A percentile compares a stretch with the other conserved stretches of the same genome.
These are phyloP conservation scores for Halictus quadricinctus DNA, from an alignment of 2,888 invertebrate genomes.

Conservation along the genomic window DNA sequence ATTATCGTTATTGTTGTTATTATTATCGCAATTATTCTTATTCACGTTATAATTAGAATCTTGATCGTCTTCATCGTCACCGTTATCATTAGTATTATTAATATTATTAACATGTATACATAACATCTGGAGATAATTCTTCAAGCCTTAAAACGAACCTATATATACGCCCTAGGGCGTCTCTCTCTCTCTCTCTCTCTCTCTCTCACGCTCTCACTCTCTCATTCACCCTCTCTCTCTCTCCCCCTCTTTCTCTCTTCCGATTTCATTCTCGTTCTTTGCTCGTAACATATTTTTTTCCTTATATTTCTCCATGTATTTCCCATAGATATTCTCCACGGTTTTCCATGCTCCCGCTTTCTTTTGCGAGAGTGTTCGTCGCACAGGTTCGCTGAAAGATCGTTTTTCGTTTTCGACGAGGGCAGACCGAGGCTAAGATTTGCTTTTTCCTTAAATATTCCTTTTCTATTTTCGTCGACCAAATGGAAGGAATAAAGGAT, in stretches of 20 bases:
- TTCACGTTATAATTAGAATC: constrained; percentile 55
- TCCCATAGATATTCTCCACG: background rate
- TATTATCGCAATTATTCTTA: constrained; percentile 52
- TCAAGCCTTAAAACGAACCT: constrained; percentile 77
- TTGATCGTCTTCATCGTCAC: constrained; percentile 38
- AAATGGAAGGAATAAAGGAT: constrained; percentile 49
- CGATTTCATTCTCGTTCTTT: constrained; percentile 27
- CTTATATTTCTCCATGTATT: background rate
- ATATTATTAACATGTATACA: constrained; percentile 80
- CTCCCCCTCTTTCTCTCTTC: constrained; percentile 12
- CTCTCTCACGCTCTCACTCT: constrained; percentile 19
- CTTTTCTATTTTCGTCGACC: constrained; percentile 6
- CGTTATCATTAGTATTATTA: constrained; percentile 69
- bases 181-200: constrained; percentile 34
- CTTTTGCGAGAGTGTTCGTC: constrained; percentile 13
- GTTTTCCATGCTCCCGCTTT: constrained; percentile 10
- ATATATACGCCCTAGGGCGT: constrained; percentile 52
- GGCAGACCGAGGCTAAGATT: constrained; percentile 47
- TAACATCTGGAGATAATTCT: constrained; percentile 79
- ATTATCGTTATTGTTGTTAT: constrained; percentile 43
- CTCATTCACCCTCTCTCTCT: constrained; percentile 28
- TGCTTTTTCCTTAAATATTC: background rate
- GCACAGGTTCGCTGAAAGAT: constrained; percentile 48
- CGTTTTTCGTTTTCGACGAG: constrained; percentile 58
- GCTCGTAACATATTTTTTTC: constrained; percentile 4